Base-by-base conservation (phyloP, 2,888 invertebrate species). In the Branchipolynoe longqiensis region DNA sequence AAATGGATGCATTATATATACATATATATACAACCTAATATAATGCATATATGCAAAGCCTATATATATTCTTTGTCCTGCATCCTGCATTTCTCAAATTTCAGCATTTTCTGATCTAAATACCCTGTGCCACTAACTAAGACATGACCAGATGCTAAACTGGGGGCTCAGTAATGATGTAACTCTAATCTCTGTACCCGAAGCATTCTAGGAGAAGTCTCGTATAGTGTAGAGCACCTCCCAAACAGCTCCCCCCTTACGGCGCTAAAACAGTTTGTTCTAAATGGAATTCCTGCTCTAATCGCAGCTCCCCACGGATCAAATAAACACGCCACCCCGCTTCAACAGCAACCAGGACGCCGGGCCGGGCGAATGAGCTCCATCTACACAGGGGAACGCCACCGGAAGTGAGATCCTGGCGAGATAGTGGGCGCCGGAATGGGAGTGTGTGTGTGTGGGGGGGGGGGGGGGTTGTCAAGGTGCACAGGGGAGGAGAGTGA, bases 241-340 rank as follows among this genome's bases (percentile, higher is more conserved):
- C n/a, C n/a, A n/a, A n/a, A n/a, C n/a, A n/a, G n/a, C n/a, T n/a
- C n/a, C n/a, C n/a, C n/a, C n/a, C n/a, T n/a, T n/a, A n/a, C n/a
- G 38, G 36, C 69, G 18, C 18, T 8, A 48, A 38, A 69, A 38
- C 69, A 69, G 69, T 69, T 62, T 69, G 69, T 69, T 69, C 33
- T 69, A 69, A 69, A 69, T 38, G 38, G 69, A 36, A 33, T 69
- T 38, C 69, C 8, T 1, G 18, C 1, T 33, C 69, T 69, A 69
- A 69, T 69, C 69, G 38, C 69, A 18, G 36, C 36, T 69, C 69
- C 36, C 36, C 36, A n/a, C 36, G 69, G 69, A 69, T 69, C 25
- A 69, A 69, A 69, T 69, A 69, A 69, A 69, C 69, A 69, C 69
- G 36, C 38, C 69, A 12, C 48, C 8, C 18, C 48, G 48, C 48